phyloP scores from a whole-genome alignment of 2,888 invertebrate genomes.

The Cryptocephalus primarius region DNA sequence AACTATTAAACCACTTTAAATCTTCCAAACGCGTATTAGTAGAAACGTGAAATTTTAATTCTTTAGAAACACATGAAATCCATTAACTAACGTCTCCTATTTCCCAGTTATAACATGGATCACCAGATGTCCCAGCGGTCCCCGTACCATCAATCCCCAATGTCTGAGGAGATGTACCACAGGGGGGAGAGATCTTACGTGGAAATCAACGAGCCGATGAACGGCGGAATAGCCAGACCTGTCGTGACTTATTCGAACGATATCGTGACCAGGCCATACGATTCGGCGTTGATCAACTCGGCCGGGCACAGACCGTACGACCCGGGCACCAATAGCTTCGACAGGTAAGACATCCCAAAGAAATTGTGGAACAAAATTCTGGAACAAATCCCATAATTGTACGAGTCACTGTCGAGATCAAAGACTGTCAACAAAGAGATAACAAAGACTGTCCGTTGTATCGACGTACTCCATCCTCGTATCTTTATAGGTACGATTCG shows the following conservation, averaged over 20 bases:
- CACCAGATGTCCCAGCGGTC: slow-evolving; percentile 39
- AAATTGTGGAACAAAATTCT: too few species aligned
- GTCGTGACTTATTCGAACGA: slow-evolving; percentile 49
- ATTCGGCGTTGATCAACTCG: slow-evolving; percentile 39
- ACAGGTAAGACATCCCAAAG: slow-evolving; percentile 10
- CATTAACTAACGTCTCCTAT: too few species aligned
- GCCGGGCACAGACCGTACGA: slow-evolving; percentile 49
- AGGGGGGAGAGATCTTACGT: slow-evolving; percentile 44
- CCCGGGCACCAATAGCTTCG: slow-evolving; percentile 32
- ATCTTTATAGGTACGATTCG: slow-evolving; percentile 54
- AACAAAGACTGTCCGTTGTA: too few species aligned
- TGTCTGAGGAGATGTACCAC: slow-evolving; percentile 42
- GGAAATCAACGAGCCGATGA: slow-evolving; percentile 52
- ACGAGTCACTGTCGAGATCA: too few species aligned
- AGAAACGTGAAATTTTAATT: too few species aligned
- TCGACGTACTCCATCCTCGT: too few species aligned
- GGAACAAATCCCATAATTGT: too few species aligned
- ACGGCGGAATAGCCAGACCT: slow-evolving; percentile 41
- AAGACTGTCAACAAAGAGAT: too few species aligned
- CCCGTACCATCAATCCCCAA: slow-evolving; percentile 56
- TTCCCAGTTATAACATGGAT: slow-evolving; percentile 42
- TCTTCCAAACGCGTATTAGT: too few species aligned
- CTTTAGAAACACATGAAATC: too few species aligned
- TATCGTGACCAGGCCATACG: slow-evolving; percentile 39
- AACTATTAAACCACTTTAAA: too few species aligned